Conservation (phyloP, 2,888 invertebrate genomes). For the Geotrupes spiniger region DNA sequence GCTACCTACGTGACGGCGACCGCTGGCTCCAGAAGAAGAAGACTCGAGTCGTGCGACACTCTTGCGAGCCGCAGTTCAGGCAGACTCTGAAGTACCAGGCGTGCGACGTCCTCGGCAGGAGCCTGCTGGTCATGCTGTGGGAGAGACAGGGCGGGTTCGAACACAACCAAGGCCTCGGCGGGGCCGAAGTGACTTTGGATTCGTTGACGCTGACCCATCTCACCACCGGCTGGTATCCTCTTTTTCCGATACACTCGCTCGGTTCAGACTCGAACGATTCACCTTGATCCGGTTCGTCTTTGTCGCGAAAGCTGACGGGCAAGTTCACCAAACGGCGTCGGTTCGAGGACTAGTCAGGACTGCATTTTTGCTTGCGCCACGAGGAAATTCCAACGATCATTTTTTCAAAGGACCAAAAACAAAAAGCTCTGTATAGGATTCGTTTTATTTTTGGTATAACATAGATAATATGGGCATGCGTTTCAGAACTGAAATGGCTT, state of each 20-base stretch:
- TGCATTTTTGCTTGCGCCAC: no score
- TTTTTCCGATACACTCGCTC: conserved; percentile 83
- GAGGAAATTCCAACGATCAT: neutral
- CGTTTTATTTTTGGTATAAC: neutral
- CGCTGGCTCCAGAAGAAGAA: conserved; percentile 89
- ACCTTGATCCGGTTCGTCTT: conserved; percentile 42
- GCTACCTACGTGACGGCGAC: conserved; percentile 85
- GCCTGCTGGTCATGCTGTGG: conserved; percentile 89
- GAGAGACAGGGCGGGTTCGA: conserved; percentile 86
- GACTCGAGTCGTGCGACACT: conserved; percentile 79
- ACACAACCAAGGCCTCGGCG: conserved; percentile 78
- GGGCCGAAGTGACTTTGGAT: conserved; percentile 82
- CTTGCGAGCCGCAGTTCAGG: conserved; percentile 80
- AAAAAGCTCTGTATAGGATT: neutral
- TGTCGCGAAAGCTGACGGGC: no score
- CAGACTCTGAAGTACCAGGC: conserved; percentile 86
- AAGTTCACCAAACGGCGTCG: no score
- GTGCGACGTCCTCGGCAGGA: conserved; percentile 73
- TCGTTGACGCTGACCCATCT: conserved; percentile 75
- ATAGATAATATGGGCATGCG: neutral
- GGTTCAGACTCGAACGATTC: conserved; percentile 62
- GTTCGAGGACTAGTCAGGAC: no score
- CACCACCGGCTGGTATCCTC: conserved; percentile 87
- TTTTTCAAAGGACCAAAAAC: conserved; percentile 8
- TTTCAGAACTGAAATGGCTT: neutral